phyloP scores from a whole-genome alignment of 2,113 vertebrate species.

The Chrysochloris asiatica region DNA sequence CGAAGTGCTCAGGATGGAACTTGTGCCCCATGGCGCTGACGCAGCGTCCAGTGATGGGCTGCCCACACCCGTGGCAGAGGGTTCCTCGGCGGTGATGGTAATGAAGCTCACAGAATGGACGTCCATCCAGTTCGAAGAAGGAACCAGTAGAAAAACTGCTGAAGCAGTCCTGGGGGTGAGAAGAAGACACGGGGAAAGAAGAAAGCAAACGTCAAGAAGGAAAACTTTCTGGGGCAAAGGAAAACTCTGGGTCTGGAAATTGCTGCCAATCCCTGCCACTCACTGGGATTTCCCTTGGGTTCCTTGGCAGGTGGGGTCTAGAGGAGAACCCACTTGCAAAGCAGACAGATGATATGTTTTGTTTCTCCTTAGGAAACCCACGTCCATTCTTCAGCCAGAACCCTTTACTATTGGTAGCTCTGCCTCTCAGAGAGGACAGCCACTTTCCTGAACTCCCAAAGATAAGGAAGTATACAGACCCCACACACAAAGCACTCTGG shows the following conservation, averaged over 20 bases:
- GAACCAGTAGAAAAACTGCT: conserved; percentile 84
- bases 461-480: conserved; percentile 82
- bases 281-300: neutral
- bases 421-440: neutral
- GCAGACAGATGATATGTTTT: neutral
- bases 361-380: neutral
- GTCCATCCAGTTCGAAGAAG: conserved; percentile 92
- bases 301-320: neutral
- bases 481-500: conserved; percentile 93
- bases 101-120: conserved; percentile 91
- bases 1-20: conserved; percentile 96
- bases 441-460: accelerated
- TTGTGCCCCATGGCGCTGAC: conserved; percentile 87
- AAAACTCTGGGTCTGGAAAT: neutral
- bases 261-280: neutral
- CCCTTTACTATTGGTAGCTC: neutral
- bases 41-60: conserved; percentile 89
- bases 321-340: neutral
- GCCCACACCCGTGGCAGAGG: conserved; percentile 86
- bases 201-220: neutral
- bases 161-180: conserved; percentile 88
- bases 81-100: conserved; percentile 90
- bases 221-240: neutral
- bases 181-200: neutral
- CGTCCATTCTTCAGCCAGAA: neutral